These are phyloP conservation scores for Halisarca cf. caerulea DNA, from an alignment of 37 sponge, comb jelly and placozoan species.

Conservation along the genomic window DNA sequence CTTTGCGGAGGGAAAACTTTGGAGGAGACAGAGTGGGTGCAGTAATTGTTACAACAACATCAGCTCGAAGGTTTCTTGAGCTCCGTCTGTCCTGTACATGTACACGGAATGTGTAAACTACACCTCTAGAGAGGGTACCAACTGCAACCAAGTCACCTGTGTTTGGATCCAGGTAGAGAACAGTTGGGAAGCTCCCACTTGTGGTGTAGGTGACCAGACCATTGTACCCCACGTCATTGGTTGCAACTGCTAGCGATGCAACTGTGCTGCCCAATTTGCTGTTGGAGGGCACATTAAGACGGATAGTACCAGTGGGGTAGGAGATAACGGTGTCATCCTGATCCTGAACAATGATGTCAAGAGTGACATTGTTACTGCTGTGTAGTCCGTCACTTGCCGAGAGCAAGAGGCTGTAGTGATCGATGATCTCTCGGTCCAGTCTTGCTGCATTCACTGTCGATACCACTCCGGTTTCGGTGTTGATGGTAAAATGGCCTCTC, in stretches of 20 bases:
- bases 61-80: neutral
- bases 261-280: neutral
- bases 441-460: neutral
- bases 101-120: constrained; percentile 36
- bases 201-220: constrained; percentile 12
- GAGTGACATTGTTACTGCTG: constrained; percentile 9
- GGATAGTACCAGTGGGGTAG: neutral
- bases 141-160: neutral
- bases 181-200: neutral
- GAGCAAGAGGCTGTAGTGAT: constrained; percentile 55
- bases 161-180: neutral
- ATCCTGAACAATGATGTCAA: neutral
- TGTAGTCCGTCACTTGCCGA: constrained; percentile 37
- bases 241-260: neutral
- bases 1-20: constrained; percentile 23
- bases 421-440: constrained; percentile 55
- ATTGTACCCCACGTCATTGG: constrained; percentile 1
- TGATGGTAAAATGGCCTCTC: constrained; percentile 52
- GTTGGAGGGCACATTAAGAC: neutral
- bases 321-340: neutral
- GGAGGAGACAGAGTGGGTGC: constrained; percentile 52
- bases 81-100: neutral
- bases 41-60: neutral
- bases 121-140: neutral
- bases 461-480: constrained; percentile 18